Base-by-base conservation (phyloP, 2,113 vertebrate genomes). In the Atherinomorus stipes region DNA sequence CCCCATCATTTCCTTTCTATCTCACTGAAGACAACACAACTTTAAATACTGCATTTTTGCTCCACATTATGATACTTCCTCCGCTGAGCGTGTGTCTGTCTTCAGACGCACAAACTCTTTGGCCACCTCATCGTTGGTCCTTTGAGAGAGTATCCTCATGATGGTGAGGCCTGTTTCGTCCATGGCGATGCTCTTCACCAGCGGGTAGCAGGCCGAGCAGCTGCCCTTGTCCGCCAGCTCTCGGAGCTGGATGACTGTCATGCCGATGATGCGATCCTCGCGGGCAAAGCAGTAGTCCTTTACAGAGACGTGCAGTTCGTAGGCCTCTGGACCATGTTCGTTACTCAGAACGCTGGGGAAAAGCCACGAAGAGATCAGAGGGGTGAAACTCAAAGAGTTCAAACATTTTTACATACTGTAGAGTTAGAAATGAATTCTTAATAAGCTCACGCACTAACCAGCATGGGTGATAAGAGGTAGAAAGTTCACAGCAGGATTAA, bases 211-310 rank as follows among this genome's bases (percentile, higher is more conserved):
- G 7, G 94, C 93, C 0, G 94, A 88, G 15, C 94, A 88, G 91
- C 95, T 92, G 10, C 95, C 96, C 53, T 93, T 94, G 61, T 98
- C 97, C 0, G 90, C 93, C 42, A 98, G 90, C 83, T 87, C 93
- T n/a, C 93, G 91, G 59, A 99, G 94, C 89, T 95, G 97, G 85
- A 99, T 96, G 13, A 99, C 97, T 0, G 97, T 94, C 96, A 98
- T 96, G 64, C 98, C 98, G 0, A 99, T 93, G 51, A 98, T 16
- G 37, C 96, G 95, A 74, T 99, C 98, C 76, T 99, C 98, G 0
- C 98, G 93, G 16, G 98, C 98, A 10, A 99, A 99, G 94, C 98
- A 99, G 91, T 99, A 99, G 89, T 99, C 98, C 80, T 99, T 99
- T 76, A 99, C 97, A 0, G 96, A 96, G 16, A 99, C 80, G 81